Base-by-base conservation (phyloP, 2,888 invertebrate genomes). In the Hypercompe scribonia region DNA sequence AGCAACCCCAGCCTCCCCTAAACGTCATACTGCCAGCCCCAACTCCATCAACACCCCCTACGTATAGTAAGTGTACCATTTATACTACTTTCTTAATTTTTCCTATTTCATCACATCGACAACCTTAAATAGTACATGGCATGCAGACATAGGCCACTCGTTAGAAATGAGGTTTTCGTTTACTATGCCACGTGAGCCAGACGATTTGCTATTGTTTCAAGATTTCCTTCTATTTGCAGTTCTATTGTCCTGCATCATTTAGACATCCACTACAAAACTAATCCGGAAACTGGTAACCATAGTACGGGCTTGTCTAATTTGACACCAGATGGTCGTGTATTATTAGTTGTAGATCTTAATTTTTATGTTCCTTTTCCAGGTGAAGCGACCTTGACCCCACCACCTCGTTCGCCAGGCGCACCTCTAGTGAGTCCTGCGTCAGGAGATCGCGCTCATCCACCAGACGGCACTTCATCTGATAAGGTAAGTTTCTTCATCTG, bases 381-480 rank as follows among this genome's bases (percentile, higher is more conserved):
- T 36, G 94, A 94, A 75, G 90, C 93, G 0, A 91, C 93, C 0
- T 83, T 92, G 0, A 95, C 95, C 2, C 95, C 95, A 0, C 92
- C 95, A 10, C 95, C 95, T 2, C 90, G 95, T 21, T 93, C 93
- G 0, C 93, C 93, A 0, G 94, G 94, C 33, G 88, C 88, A 0
- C 83, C 90, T 5, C 87, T 84, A 7, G 84, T 86, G 1, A 90
- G 91, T 31, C 91, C 93, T 0, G 92, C 93, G 0, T 91, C 93
- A 0, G 93, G 94, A 0, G 94, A 94, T 89, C 83, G 94, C 0
- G 86, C 88, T 1, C 93, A 92, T 8, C 93, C 94, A 0, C 95
- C 93, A 0, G 95, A 95, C 93, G 95, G 95, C 0, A 95, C 95
- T 0, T 95, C 95, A 0, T 94, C 94, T 0, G 94, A 94, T 72